Conservation (phyloP, 2,113 vertebrate species). For the Gymnarchus niloticus region DNA sequence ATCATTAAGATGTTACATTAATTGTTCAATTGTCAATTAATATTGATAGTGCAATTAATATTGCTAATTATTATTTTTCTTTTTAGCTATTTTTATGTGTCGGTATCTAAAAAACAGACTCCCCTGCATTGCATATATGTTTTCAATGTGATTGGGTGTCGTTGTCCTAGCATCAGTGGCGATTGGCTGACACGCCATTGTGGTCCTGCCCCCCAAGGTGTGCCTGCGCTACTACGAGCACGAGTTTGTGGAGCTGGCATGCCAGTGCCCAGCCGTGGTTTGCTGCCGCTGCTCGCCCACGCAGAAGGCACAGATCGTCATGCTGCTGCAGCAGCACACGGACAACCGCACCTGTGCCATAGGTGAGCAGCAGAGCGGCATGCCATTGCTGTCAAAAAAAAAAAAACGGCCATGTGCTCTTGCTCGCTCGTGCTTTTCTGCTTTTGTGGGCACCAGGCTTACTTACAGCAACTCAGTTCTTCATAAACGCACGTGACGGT, state of each 20-base stretch:
- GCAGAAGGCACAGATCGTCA: constrained; percentile 90
- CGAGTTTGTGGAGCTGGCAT: constrained; percentile 91
- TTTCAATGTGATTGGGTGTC: neutral
- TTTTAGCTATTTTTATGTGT: neutral
- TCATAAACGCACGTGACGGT: no score
- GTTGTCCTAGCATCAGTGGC: neutral
- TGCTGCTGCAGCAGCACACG: constrained; percentile 82
- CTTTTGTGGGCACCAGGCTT: no score
- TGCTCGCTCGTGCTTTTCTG: no score
- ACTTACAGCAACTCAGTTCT: neutral
- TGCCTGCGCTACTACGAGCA: constrained; percentile 92
- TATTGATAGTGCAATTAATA: no score
- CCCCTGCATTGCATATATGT: neutral
- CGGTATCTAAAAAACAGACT: neutral
- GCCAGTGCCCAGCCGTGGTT: constrained; percentile 92
- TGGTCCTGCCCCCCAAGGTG: constrained; percentile 59
- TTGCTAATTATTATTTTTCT: no score
- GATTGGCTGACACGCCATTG: neutral
- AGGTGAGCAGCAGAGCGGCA: constrained; percentile 57
- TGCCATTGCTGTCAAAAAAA: no score
- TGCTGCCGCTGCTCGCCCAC: constrained; percentile 96
- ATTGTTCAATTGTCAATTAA: no score
- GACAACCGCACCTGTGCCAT: constrained; percentile 86
- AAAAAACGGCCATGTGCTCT: no score
- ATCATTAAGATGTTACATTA: no score